Evolutionary conservation across 2,888 invertebrate genomes (phyloP).

Genomic region (Perizoma flavofasciatum): DNA sequence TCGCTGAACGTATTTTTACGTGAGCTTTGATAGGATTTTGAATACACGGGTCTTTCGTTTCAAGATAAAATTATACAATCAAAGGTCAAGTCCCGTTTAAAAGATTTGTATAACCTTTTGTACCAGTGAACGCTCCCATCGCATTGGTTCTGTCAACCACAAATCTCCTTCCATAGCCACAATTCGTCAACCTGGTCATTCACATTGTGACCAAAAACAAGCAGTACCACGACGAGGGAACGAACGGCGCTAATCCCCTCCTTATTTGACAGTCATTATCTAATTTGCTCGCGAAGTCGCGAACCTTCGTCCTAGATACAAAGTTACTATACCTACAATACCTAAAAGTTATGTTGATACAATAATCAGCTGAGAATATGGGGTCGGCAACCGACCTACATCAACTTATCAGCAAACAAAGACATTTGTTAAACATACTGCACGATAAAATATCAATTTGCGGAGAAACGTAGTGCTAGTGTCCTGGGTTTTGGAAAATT

Average conservation of each 20-base stretch:
- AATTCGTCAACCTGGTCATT: too few species aligned
- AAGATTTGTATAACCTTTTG: too few species aligned
- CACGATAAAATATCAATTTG: slow-evolving; percentile 7
- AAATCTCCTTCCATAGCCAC: too few species aligned
- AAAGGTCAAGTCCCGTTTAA: too few species aligned
- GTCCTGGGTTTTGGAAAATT: slow-evolving; percentile 3
- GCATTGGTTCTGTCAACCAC: too few species aligned
- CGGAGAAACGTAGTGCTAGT: background rate
- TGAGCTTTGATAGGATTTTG: too few species aligned
- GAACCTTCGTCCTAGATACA: slow-evolving; percentile 11
- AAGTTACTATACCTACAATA: background rate
- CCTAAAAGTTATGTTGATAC: slow-evolving; percentile 41
- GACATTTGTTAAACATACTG: slow-evolving; percentile 31
- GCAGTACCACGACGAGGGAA: too few species aligned
- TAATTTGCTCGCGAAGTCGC: slow-evolving; percentile 18
- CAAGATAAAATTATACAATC: too few species aligned
- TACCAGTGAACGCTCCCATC: too few species aligned
- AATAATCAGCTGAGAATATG: slow-evolving; percentile 53
- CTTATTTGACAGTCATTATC: slow-evolving; percentile 17
- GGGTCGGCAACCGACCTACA: slow-evolving; percentile 53
- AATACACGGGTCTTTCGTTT: too few species aligned
- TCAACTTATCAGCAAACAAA: slow-evolving; percentile 35
- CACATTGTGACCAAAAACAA: too few species aligned
- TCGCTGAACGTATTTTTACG: too few species aligned
- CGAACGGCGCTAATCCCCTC: slow-evolving; percentile 1